phyloP scores from a whole-genome alignment of 2,888 invertebrate genomes.

The Drosophila kokeensis region DNA sequence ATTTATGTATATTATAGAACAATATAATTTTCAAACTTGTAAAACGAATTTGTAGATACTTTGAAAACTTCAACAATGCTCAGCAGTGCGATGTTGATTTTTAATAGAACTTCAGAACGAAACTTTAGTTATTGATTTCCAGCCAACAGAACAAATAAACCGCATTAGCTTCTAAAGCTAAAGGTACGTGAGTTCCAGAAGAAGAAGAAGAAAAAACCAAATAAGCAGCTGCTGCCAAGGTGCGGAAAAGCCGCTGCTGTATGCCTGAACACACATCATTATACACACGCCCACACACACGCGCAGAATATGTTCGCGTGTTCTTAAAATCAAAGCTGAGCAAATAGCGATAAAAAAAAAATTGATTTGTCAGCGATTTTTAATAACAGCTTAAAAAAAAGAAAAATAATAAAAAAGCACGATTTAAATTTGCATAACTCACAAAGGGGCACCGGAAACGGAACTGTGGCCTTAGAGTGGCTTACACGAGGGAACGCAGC shows the following conservation, averaged over 20 bases:
- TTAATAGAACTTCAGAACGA: constrained; percentile 13
- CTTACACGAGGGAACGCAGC: constrained; percentile 43
- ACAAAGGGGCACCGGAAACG: constrained; percentile 16
- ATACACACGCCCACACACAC: background rate
- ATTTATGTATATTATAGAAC: background rate
- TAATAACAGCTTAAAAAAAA: constrained; percentile 24
- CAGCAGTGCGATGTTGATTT: constrained; percentile 1
- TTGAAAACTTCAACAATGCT: constrained; percentile 20
- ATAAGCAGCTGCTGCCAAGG: constrained; percentile 7
- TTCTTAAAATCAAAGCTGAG: constrained; percentile 53
- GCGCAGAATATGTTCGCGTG: constrained; percentile 5
- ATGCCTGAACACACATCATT: constrained; percentile 14
- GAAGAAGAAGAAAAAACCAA: background rate
- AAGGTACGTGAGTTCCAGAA: background rate
- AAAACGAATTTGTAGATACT: constrained; percentile 10
- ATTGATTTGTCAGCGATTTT: constrained; percentile 62
- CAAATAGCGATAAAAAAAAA: constrained; percentile 66
- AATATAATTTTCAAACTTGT: constrained; percentile 12
- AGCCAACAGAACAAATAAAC: background rate
- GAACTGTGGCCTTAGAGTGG: constrained; percentile 16
- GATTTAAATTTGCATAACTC: constrained; percentile 13
- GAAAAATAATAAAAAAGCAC: constrained; percentile 14
- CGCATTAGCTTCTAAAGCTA: background rate
- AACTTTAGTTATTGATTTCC: constrained; percentile 40
- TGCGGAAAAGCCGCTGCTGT: constrained; percentile 18